Evolutionary conservation across 1,140 invertebrate genomes (phyloP), one percentile per base, ranked within the genome.

Genomic region (Neotoxoptera formosana): DNA sequence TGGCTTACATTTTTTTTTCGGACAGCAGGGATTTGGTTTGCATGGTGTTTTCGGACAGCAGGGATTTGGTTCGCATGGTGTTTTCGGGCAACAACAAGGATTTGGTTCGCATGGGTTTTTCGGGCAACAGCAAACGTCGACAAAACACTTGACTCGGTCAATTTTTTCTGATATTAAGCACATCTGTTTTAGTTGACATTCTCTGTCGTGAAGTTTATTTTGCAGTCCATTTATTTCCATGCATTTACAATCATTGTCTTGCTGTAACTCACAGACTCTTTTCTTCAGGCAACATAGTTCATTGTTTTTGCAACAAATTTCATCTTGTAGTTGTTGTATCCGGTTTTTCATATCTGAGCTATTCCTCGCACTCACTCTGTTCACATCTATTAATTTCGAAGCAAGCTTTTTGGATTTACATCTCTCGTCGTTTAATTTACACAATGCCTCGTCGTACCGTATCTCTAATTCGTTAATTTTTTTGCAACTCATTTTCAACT

Each of bases 101-200:
- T 14, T 67, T 6, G 30, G 11, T n/a, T 11, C 30, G 14, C 60
- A 67, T n/a, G n/a, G n/a, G 11, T 67, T 67, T 53, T 53, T 53
- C 0, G 60, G 60, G 4, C 60, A 67, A 67, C 60, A 67, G 17
- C 30, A 67, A 67, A 30, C 14, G 17, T 76, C 60, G 30, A 34
- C n/a, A 7, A n/a, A n/a, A 17, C 60, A n/a, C n/a, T 76, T 76
- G 14, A 76, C n/a, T 76, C n/a, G 30, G 30, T 76, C 60, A 84
- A 84, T 84, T 84, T 84, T 84, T 25, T 84, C 83, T 7, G 83
- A 84, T 11, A 84, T 4, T 84, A 41, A 45, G 11, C 23, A 25
- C 83, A 84, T 84, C 45, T 84, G 83, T 36, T 84, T 84, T 84
- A 84, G 23, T 84, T 84, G 83, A 11, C 83, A 84, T 84, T 84